phyloP scores from a whole-genome alignment of 2,888 invertebrate species.

The Cryptus viduatorius region DNA sequence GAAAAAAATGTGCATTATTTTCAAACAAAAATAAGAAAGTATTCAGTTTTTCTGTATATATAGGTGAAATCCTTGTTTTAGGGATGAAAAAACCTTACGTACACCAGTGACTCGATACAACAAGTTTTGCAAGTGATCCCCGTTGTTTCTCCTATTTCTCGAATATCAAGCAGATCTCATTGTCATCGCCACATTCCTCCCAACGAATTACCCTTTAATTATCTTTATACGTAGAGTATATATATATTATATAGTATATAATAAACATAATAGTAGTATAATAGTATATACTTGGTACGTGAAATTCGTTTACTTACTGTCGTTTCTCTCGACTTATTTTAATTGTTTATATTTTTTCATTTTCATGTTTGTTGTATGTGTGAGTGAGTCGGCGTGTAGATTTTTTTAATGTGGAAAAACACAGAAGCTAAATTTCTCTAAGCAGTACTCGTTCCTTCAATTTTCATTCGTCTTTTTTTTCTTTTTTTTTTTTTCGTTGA shows the following conservation, averaged over 20 bases:
- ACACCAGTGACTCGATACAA: conserved; percentile 52
- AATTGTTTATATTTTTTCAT: conserved; percentile 37
- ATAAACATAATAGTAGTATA: conserved; percentile 68
- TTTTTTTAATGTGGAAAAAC: conserved; percentile 75
- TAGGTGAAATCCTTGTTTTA: neutral
- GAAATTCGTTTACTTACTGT: conserved; percentile 84
- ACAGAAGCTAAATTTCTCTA: conserved; percentile 80
- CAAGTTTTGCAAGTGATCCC: conserved; percentile 37
- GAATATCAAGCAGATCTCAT: conserved; percentile 53
- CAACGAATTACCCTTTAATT: conserved; percentile 37
- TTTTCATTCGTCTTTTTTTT: conserved; percentile 53
- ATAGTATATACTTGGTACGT: conserved; percentile 78
- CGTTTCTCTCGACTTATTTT: conserved; percentile 81
- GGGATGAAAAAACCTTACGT: neutral
- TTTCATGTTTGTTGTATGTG: conserved; percentile 39
- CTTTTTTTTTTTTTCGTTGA: conserved; percentile 3
- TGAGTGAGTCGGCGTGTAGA: conserved; percentile 33
- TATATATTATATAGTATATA: conserved; percentile 34
- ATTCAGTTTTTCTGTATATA: too few species aligned
- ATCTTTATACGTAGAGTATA: conserved; percentile 40
- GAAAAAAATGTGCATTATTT: too few species aligned
- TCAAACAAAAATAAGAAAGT: too few species aligned
- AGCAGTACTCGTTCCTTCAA: conserved; percentile 78
- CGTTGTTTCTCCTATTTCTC: conserved; percentile 21
- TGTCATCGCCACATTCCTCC: conserved; percentile 49